These are phyloP conservation scores for Thamnophis elegans DNA, from an alignment of 2,797 vertebrate genomes.

Conservation along the genomic window DNA sequence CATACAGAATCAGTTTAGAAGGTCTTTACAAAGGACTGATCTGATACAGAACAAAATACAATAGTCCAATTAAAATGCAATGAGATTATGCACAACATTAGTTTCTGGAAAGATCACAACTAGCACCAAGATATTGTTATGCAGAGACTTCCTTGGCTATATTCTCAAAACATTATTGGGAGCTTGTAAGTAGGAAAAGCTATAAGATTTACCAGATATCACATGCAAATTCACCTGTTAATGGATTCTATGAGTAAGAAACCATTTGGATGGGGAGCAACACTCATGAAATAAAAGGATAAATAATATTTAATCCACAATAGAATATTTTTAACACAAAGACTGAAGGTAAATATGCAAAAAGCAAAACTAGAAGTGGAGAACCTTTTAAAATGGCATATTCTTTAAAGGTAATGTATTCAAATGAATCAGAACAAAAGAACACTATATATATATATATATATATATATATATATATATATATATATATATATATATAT, in stretches of 20 bases:
- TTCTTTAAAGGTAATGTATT: neutral
- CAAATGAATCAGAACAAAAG: neutral
- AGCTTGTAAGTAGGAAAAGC: neutral
- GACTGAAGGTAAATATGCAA: neutral
- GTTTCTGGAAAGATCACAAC: neutral
- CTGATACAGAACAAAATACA: neutral
- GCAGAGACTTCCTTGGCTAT: neutral
- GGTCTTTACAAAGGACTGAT: neutral
- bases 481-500: too few species aligned
- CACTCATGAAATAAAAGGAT: neutral
- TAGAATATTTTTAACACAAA: neutral
- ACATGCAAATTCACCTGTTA: neutral
- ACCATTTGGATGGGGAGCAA: neutral
- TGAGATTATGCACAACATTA: neutral
- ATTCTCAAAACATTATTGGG: neutral
- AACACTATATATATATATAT: too few species aligned
- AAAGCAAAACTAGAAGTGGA: neutral
- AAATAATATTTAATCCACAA: neutral
- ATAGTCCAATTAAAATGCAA: neutral
- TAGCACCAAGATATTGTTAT: neutral
- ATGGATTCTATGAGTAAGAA: neutral
- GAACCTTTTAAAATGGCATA: neutral
- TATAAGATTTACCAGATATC: neutral
- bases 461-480: too few species aligned
- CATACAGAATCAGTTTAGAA: neutral